Percentiles rank a stretch among this genome's conserved stretches.
phyloP scores from a whole-genome alignment of 2,888 invertebrate genomes.

The Julus scanicus region DNA sequence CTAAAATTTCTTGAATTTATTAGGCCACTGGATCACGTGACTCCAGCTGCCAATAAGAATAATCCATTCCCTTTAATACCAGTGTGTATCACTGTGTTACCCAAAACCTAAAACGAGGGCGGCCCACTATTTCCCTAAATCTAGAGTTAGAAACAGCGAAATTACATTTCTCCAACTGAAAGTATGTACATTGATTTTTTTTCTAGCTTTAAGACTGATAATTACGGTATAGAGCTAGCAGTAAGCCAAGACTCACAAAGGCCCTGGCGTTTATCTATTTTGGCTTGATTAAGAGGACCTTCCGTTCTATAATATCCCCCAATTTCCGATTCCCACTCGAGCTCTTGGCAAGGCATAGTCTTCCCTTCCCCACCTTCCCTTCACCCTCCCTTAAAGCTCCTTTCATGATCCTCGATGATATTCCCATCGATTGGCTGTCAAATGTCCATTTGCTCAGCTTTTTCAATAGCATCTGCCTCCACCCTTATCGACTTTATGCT shows the following conservation, averaged over 20 bases:
- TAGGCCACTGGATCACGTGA: too few species aligned
- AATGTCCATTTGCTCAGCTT: slow-evolving; percentile 2
- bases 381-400: neutral
- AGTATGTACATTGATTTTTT: neutral
- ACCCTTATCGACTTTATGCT: slow-evolving; percentile 11
- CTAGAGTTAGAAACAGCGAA: neutral
- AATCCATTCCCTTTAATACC: too few species aligned
- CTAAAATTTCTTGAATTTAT: too few species aligned
- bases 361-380: neutral
- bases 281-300: slow-evolving; percentile 19
- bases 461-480: neutral
- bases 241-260: neutral
- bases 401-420: slow-evolving; percentile 1
- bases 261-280: slow-evolving; percentile 5
- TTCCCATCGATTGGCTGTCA: slow-evolving; percentile 19
- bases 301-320: neutral
- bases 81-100: too few species aligned
- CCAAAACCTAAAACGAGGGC: neutral
- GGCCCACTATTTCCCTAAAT: neutral
- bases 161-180: neutral
- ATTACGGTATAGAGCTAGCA: neutral
- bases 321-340: slow-evolving; percentile 19
- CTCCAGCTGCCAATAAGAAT: too few species aligned
- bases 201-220: neutral
- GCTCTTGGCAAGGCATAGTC: neutral